Percentiles rank a stretch among this genome's conserved stretches.
Evolutionary conservation across 1,140 invertebrate species (phyloP).

Genomic region (Stenopsyche tienmushanensis): DNA sequence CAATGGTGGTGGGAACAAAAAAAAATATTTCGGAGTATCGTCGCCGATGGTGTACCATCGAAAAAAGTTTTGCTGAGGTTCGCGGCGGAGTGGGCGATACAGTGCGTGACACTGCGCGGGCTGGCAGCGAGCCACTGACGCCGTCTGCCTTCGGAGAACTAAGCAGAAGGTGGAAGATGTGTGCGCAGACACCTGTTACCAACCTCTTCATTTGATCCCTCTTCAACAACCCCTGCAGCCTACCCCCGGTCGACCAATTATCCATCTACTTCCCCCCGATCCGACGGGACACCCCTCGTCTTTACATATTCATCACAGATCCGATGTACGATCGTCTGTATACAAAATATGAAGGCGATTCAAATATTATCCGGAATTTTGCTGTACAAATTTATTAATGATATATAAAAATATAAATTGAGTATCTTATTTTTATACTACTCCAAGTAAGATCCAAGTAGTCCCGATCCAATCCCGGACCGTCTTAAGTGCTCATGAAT

Average conservation of each 20-base stretch:
- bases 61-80: slow-evolving; percentile 19
- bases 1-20: background rate
- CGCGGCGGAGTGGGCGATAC: slow-evolving; percentile 14
- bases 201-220: too few relatives aligned
- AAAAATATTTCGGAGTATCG: background rate
- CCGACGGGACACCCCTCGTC: background rate
- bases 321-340: too few relatives aligned
- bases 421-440: too few relatives aligned
- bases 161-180: background rate
- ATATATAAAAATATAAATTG: too few relatives aligned
- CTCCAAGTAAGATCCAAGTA: too few relatives aligned
- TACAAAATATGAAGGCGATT: too few relatives aligned
- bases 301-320: background rate
- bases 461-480: too few relatives aligned
- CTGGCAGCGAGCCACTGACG: slow-evolving; percentile 34
- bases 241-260: background rate
- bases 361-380: too few relatives aligned
- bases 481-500: too few relatives aligned
- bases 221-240: background rate
- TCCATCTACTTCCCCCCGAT: background rate
- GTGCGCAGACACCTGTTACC: background rate
- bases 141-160: background rate
- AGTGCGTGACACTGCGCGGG: slow-evolving; percentile 25
- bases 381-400: too few relatives aligned
- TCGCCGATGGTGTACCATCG: slow-evolving; percentile 24